These are phyloP conservation scores for Subanguina moxae DNA, from an alignment of 1,140 invertebrate genomes.

Conservation along the genomic window DNA sequence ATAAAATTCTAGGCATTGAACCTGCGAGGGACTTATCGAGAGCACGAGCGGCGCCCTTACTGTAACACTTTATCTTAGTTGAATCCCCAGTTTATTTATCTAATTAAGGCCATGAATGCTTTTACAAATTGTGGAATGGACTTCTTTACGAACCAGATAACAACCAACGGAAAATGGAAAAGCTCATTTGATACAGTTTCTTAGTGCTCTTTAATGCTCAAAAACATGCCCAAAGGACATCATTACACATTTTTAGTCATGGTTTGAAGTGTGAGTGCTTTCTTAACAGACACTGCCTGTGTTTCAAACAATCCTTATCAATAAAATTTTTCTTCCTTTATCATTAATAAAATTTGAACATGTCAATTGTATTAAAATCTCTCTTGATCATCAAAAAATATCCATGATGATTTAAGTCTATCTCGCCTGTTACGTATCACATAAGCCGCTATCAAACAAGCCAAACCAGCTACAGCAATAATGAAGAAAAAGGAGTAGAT, in stretches of 20 bases:
- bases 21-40: conserved; percentile 55
- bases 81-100: no score
- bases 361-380: background rate
- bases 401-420: background rate
- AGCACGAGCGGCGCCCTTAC: conserved; percentile 55
- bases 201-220: no score
- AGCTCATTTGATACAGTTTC: conserved; percentile 29
- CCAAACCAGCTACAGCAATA: background rate
- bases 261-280: no score
- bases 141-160: conserved; percentile 43
- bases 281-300: no score
- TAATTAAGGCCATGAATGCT: conserved; percentile 52
- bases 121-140: conserved; percentile 59
- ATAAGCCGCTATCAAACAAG: background rate
- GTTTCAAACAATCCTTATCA: no score
- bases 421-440: background rate
- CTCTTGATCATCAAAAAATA: background rate
- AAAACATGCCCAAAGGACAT: no score
- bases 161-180: conserved; percentile 42
- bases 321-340: no score
- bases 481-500: conserved; percentile 1
- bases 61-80: background rate
- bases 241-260: no score
- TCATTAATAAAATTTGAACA: no score
- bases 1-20: conserved; percentile 49